A percentile compares a stretch with the other conserved stretches of the same genome.
Conservation (phyloP, 2,797 vertebrate genomes). For the Botia kubotai region DNA sequence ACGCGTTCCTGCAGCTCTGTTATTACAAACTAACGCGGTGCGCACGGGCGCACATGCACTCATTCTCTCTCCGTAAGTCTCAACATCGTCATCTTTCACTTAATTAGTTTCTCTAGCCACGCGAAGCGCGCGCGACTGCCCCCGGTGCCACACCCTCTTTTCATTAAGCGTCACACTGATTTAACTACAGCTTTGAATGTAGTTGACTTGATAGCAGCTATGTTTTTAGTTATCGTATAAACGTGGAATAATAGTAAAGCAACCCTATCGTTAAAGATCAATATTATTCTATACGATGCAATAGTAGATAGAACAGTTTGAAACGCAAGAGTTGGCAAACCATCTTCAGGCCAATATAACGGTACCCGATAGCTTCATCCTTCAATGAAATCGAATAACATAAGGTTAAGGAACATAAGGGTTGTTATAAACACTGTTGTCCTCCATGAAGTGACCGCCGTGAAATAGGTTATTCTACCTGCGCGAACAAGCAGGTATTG, state of each 20-base stretch:
- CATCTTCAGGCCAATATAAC: neutral
- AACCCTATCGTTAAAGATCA: neutral
- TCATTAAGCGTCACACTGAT: constrained; percentile 61
- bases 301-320: neutral
- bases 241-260: neutral
- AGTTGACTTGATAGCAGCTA: neutral
- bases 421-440: neutral
- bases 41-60: neutral
- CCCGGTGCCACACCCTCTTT: constrained; percentile 79
- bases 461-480: neutral
- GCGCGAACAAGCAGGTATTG: neutral
- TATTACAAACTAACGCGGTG: constrained; percentile 3
- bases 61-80: constrained; percentile 27
- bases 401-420: too few relatives aligned
- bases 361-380: neutral
- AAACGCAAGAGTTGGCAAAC: constrained; percentile 1
- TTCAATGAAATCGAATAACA: neutral
- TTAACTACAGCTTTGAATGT: constrained; percentile 23
- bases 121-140: constrained; percentile 65
- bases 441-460: neutral
- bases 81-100: constrained; percentile 58
- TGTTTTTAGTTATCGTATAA: too few relatives aligned
- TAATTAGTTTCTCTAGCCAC: constrained; percentile 52
- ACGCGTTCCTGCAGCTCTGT: neutral
- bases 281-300: neutral